Base-by-base conservation (phyloP, 1,140 invertebrate genomes). In the Oreohelix idahoensis region DNA sequence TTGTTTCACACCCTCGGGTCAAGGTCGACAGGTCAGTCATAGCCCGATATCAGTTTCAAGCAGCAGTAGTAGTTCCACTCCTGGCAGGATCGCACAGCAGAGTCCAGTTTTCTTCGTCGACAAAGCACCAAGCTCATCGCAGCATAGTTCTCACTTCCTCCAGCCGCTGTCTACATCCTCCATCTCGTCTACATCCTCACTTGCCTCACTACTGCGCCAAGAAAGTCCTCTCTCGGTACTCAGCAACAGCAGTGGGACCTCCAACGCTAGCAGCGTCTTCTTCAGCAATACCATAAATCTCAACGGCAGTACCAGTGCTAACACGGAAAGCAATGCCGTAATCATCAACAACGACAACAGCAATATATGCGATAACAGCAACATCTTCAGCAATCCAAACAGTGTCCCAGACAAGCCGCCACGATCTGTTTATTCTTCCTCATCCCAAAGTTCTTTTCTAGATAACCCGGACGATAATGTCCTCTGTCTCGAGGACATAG, bases 61-160 rank as follows among this genome's bases (percentile, higher is more conserved):
- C 74, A 76, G 74, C 45, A 49, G 42, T 35, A 49, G 45, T 45
- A 76, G 49, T 35, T 76, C 74, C 26, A 76, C 74, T 5, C 74
- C 74, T 1, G 74, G 35, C 32, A 36, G 80, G 29, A 39, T 66
- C 49, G 58, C 51, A 26, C 80, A 82, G 45, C 70, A 51, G 29
- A 82, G 80, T 49, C 80, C 80, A 13, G 80, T 82, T n/a, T 82
- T 82, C 51, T 82, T 82, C n/a, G 71, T 1, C 0, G 80, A 82
- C 45, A 39, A 51, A 66, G 38, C 63, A 17, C 69, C 71, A 13
- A 75, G 23, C 29, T 29, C 70, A 15, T 29, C 39, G 0, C 80
- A 58, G 20, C 15, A 20, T 8, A 36, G 26, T 13, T 36, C 71
- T 4, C 49, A 42, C 38, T 45, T 82, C 35, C 71, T 74, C 23